Percentiles rank a stretch among this genome's conserved stretches.
Evolutionary conservation across 2,113 vertebrate genomes (phyloP).

Genomic region (Corythaeola cristata): DNA sequence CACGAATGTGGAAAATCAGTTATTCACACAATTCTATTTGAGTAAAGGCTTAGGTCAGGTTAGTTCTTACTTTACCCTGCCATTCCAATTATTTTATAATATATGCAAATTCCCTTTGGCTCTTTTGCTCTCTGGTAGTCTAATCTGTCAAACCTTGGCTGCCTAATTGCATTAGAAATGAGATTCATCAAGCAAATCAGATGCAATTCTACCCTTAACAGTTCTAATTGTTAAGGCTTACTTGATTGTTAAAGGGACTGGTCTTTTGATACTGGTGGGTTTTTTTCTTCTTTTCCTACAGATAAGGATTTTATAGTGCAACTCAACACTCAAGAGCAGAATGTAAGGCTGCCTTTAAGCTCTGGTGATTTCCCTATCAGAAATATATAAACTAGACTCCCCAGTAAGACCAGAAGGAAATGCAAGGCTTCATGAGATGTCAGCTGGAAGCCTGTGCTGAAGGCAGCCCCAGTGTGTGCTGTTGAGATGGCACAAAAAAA

Average conservation of each 20-base stretch:
- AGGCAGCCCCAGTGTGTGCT: background rate
- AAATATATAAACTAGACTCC: background rate
- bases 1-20: conserved; percentile 46
- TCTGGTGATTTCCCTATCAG: background rate
- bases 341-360: background rate
- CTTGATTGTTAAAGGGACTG: background rate
- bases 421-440: background rate
- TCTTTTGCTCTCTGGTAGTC: conserved; percentile 32
- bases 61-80: conserved; percentile 12
- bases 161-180: conserved; percentile 61
- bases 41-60: conserved; percentile 49
- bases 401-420: background rate
- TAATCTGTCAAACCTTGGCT: conserved; percentile 54
- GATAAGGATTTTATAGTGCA: background rate
- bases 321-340: background rate
- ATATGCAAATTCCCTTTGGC: conserved; percentile 64
- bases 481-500: background rate
- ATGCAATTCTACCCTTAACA: background rate
- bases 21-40: conserved; percentile 42
- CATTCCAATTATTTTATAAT: conserved; percentile 64
- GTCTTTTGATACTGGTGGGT: background rate
- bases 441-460: background rate
- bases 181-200: conserved; percentile 44
- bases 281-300: background rate
- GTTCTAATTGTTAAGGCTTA: background rate